Conservation (phyloP, 2,797 vertebrate species). For the Aeoliscus strigatus region DNA sequence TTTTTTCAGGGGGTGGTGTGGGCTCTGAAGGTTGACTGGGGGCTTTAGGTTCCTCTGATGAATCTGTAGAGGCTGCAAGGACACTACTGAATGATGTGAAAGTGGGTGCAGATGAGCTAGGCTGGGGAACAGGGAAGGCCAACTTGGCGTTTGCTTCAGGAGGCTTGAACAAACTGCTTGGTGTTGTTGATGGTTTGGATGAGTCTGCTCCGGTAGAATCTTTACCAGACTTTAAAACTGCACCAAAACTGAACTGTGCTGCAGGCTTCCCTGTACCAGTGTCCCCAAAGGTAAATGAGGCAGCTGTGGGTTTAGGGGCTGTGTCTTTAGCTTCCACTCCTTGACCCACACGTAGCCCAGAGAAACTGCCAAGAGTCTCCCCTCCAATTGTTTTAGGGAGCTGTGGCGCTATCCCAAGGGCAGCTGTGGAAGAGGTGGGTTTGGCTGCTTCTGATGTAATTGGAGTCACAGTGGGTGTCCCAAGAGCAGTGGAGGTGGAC, state of each 20-base stretch:
- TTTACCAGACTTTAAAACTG: conserved; percentile 65
- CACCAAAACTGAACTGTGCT: conserved; percentile 69
- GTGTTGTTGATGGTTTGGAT: conserved; percentile 24
- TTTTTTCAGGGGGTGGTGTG: conserved; percentile 56
- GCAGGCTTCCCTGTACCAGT: conserved; percentile 44
- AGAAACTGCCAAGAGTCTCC: conserved; percentile 93
- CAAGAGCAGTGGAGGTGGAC: conserved; percentile 44
- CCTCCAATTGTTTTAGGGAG: conserved; percentile 70
- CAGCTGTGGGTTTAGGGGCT: conserved; percentile 34
- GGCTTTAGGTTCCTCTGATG: conserved; percentile 55
- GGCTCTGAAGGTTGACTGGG: conserved; percentile 32
- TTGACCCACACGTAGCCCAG: conserved; percentile 85
- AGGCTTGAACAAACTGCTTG: conserved; percentile 68
- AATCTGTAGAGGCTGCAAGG: conserved; percentile 54
- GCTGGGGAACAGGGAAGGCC: conserved; percentile 70
- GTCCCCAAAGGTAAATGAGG: conserved; percentile 60
- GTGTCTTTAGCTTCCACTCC: conserved; percentile 77
- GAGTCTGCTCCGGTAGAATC: conserved; percentile 30
- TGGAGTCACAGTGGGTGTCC: conserved; percentile 39
- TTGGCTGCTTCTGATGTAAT: conserved; percentile 59
- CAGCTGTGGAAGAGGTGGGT: conserved; percentile 27
- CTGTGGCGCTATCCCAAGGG: conserved; percentile 65
- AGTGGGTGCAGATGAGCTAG: conserved; percentile 21
- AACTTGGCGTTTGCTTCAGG: conserved; percentile 65
- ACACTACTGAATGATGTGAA: conserved; percentile 76